phyloP scores from a whole-genome alignment of 2,113 vertebrate genomes.

The Tricholaema leucomelas region DNA sequence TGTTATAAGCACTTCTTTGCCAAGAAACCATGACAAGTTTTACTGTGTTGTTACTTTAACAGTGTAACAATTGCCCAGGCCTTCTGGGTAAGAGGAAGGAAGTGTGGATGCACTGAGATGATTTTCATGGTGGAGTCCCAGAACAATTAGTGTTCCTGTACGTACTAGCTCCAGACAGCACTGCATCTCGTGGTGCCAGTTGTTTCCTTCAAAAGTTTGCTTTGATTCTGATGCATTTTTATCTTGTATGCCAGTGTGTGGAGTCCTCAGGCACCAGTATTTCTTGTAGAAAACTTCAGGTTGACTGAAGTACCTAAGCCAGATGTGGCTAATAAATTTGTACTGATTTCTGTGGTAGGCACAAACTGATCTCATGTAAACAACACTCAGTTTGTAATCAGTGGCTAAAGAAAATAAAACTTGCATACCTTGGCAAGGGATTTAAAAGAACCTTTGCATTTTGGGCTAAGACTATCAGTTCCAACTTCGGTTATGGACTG shows the following conservation, averaged over 20 bases:
- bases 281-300: not conserved
- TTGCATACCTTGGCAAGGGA: not conserved
- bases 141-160: not conserved
- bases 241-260: not conserved
- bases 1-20: not conserved
- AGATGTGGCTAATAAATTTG: not conserved
- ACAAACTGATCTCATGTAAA: not conserved
- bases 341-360: not conserved
- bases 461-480: not conserved
- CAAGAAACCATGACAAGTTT: not conserved
- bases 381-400: not conserved
- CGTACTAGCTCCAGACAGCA: not conserved
- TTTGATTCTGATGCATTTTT: not conserved
- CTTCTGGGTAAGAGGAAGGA: not conserved
- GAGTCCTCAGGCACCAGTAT: not conserved
- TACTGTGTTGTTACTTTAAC: not conserved
- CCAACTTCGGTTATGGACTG: not conserved
- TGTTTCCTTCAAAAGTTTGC: not conserved
- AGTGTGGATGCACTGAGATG: not conserved
- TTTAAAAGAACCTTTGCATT: not conserved
- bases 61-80: not conserved
- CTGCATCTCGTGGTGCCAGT: not conserved
- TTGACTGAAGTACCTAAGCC: not conserved
- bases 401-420: not conserved
- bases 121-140: not conserved